Conservation (phyloP, 2,113 vertebrate genomes). For the Trogon surrucura region DNA sequence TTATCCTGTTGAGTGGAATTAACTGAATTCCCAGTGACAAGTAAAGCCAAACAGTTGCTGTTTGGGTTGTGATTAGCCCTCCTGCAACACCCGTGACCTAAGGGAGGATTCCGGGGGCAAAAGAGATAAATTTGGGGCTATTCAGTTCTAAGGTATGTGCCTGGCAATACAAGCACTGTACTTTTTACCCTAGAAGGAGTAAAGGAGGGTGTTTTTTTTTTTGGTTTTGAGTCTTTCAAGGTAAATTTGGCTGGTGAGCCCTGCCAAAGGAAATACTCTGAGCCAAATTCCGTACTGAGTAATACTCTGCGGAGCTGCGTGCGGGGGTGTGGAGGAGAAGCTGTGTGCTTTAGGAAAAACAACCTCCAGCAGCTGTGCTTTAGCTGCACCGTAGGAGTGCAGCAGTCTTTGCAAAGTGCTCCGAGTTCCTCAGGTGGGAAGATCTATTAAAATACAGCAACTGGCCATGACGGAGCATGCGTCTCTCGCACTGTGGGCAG, state of each 20-base stretch:
- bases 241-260: not conserved
- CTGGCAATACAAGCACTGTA: not conserved
- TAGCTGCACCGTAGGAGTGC: not conserved
- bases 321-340: not conserved
- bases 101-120: not conserved
- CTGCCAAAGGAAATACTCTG: not conserved
- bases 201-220: not conserved
- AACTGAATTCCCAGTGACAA: conserved; percentile 68
- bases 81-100: not conserved
- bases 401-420: not conserved
- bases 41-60: not conserved
- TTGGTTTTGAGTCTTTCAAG: not conserved
- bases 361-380: not conserved
- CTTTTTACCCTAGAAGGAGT: not conserved
- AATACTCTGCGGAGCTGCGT: accelerated
- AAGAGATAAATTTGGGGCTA: not conserved
- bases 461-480: accelerated
- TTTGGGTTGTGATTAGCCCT: not conserved
- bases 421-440: not conserved
- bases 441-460: not conserved
- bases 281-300: not conserved
- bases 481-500: accelerated
- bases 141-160: not conserved
- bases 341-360: not conserved
- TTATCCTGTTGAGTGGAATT: conserved; percentile 75